These are phyloP conservation scores for Heliconius nattereri DNA, from an alignment of 1,140 invertebrate species.

Conservation along the genomic window DNA sequence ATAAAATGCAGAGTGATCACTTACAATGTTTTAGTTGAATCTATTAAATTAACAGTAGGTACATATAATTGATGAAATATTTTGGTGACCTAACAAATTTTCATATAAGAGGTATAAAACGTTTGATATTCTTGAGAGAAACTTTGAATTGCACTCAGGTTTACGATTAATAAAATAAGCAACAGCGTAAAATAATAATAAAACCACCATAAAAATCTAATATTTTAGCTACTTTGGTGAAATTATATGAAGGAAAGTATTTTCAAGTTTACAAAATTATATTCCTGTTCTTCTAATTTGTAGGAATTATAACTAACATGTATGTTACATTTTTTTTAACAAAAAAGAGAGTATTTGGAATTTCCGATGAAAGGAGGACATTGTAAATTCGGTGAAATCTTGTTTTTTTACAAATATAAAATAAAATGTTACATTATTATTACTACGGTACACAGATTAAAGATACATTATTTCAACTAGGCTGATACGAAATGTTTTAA, in stretches of 20 bases:
- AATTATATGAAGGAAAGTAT: neutral
- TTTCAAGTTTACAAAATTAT: neutral
- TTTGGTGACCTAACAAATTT: neutral
- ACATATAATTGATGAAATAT: neutral
- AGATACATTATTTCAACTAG: too few species aligned
- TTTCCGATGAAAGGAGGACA: too few species aligned
- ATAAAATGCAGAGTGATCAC: too few species aligned
- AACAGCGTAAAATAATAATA: conserved; percentile 5
- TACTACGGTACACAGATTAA: too few species aligned
- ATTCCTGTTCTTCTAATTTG: neutral
- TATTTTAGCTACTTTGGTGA: neutral
- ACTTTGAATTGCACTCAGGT: neutral
- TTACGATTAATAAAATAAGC: conserved; percentile 6
- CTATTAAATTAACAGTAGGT: neutral
- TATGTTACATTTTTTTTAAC: too few species aligned
- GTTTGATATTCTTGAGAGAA: neutral
- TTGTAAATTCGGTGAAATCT: too few species aligned
- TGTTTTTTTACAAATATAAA: too few species aligned
- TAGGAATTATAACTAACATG: neutral
- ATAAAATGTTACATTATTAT: too few species aligned
- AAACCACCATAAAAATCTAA: neutral
- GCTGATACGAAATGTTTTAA: too few species aligned
- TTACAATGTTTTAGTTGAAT: neutral
- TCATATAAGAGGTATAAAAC: neutral
- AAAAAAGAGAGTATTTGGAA: too few species aligned